These are phyloP conservation scores for Daphoenositta chrysoptera DNA, from an alignment of 2,113 vertebrate species.

Conservation along the genomic window DNA sequence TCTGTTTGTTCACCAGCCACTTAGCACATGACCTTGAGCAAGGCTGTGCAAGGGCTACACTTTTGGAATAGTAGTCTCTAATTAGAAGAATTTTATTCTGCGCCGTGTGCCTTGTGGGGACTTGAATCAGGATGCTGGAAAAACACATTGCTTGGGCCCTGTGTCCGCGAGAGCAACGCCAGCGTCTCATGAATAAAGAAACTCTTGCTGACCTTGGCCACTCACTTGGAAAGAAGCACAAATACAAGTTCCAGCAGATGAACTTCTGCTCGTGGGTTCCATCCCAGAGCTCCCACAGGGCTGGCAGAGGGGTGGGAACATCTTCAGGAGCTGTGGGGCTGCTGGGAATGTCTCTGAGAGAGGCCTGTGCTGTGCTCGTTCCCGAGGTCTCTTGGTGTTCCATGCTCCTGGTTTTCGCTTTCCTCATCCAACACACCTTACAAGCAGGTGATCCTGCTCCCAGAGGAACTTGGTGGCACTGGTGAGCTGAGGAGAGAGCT, in stretches of 20 bases:
- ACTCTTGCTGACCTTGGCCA: background rate
- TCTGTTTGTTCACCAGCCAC: background rate
- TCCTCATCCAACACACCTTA: background rate
- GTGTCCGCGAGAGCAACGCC: background rate
- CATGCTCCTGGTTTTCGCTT: background rate
- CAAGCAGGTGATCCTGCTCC: background rate
- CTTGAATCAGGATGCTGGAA: background rate
- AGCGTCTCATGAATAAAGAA: background rate
- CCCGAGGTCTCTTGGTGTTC: background rate
- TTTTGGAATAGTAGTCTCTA: background rate
- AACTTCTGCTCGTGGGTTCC: background rate
- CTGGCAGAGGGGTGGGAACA: accelerated
- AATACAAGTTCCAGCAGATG: background rate
- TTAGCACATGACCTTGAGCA: slow-evolving; percentile 8
- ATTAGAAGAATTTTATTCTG: background rate
- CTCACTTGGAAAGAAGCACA: background rate
- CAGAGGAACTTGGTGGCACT: accelerated
- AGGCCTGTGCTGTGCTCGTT: accelerated
- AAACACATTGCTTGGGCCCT: background rate
- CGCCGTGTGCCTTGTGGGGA: background rate
- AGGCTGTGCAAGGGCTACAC: background rate
- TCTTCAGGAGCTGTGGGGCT: background rate
- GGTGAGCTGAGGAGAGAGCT: accelerated
- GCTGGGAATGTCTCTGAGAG: background rate
- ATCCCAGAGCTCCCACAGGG: background rate